Percentiles rank a stretch among this genome's conserved stretches.
These are phyloP conservation scores for Liolophura sinensis DNA, from an alignment of 1,140 invertebrate species.

Conservation along the genomic window DNA sequence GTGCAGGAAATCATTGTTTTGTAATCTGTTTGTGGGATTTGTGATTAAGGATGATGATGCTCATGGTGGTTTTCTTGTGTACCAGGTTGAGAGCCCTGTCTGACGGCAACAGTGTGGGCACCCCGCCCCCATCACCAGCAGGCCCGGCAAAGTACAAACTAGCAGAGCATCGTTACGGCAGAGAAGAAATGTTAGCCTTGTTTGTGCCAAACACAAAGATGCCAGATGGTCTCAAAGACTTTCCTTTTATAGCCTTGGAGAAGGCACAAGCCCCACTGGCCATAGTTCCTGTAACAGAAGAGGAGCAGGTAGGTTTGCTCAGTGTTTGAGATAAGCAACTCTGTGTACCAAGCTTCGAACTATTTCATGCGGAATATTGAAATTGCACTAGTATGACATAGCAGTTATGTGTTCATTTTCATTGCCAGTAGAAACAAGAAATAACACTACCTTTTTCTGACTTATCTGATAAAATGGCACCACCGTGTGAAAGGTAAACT, in stretches of 20 bases:
- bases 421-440: too few relatives aligned
- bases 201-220: conserved; percentile 71
- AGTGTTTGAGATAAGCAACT: not conserved
- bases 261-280: conserved; percentile 78
- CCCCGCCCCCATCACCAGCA: conserved; percentile 54
- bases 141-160: conserved; percentile 62
- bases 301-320: conserved; percentile 77
- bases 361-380: too few relatives aligned
- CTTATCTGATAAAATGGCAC: too few relatives aligned
- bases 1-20: not conserved
- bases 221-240: conserved; percentile 67
- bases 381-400: too few relatives aligned
- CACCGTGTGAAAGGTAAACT: too few relatives aligned
- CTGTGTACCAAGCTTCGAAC: too few relatives aligned
- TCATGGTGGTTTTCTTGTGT: conserved; percentile 6
- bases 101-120: conserved; percentile 53
- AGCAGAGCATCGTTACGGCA: conserved; percentile 78
- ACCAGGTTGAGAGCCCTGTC: conserved; percentile 61
- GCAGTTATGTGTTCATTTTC: too few relatives aligned
- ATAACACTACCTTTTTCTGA: too few relatives aligned
- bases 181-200: conserved; percentile 86
- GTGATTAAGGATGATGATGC: not conserved
- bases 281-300: conserved; percentile 75
- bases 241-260: conserved; percentile 73
- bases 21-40: not conserved